Base-by-base conservation (phyloP, 2,113 vertebrate genomes). In the Scopus umbretta region DNA sequence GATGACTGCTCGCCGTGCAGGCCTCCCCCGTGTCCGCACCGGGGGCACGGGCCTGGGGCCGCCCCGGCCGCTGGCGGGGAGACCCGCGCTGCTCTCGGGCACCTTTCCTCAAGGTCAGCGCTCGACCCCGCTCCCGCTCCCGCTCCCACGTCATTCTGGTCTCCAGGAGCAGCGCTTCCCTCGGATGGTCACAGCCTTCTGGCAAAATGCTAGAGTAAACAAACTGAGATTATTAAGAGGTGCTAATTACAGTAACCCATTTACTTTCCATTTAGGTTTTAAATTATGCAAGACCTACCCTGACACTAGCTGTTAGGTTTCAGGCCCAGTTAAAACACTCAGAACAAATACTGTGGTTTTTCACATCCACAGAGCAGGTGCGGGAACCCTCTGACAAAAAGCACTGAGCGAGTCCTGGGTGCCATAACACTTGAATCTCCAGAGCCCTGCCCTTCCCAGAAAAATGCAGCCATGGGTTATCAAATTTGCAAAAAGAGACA, bases 231-330 rank as follows among this genome's bases (percentile, higher is more conserved):
- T 65, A 73, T 61, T 73, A 92, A 34, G 13, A 80, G 23, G 34
- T 58, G 50, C 73, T 81, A 89, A 84, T 89, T 66, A 73, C 65
- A 89, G 84, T 58, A 89, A 50, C 25, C 6, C 5, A 62, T 67
- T 79, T 23, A 73, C 75, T 96, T 91, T 91, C 92, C 59, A 17
- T 65, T 83, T 68, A 43, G 86, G 25, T 70, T 88, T 91, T 94
- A 76, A 80, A 88, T 84, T 66, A 74, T 3, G 3, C 36, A 84
- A 74, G 50, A 26, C 34, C 23, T 45, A 36, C 6, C 14, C 23
- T 27, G 73, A 17, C 16, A 38, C 9, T 13, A 11, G 18, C 49
- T 43, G 65, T 30, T 53, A 6, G 38, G 34, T 52, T 81, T 78
- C 61, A 49, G 50, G 30, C 59, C 14, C 25, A 40, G 27, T 66